Evolutionary conservation across 1,140 invertebrate genomes (phyloP).

Genomic region (Venturia canescens): DNA sequence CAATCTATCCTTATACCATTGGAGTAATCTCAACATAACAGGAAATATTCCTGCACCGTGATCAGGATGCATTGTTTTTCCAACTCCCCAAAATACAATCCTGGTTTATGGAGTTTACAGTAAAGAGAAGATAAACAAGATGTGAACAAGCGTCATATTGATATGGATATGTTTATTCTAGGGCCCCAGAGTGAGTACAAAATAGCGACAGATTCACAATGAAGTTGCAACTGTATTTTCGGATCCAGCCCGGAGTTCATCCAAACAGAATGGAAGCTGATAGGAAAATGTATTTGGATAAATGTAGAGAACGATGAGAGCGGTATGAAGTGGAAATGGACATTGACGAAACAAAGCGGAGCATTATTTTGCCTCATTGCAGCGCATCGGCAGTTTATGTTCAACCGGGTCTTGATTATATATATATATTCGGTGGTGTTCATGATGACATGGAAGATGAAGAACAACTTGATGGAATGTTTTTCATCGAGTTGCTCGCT

Average conservation of each 20-base stretch:
- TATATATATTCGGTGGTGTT: constrained; percentile 89
- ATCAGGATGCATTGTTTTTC: constrained; percentile 82
- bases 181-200: constrained; percentile 81
- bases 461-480: constrained; percentile 87
- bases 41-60: constrained; percentile 83
- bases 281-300: neutral
- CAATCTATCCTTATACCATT: constrained; percentile 87
- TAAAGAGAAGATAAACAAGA: constrained; percentile 88
- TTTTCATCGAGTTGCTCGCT: constrained; percentile 89
- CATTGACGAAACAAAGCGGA: constrained; percentile 83
- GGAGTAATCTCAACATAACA: constrained; percentile 85
- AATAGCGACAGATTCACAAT: neutral
- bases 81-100: constrained; percentile 76
- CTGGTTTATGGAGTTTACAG: constrained; percentile 93
- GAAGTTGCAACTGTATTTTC: neutral
- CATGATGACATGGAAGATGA: constrained; percentile 90
- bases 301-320: constrained; percentile 80
- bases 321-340: constrained; percentile 87
- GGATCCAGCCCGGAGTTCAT: too few relatives aligned
- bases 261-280: too few relatives aligned
- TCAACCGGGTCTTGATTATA: constrained; percentile 81
- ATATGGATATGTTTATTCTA: constrained; percentile 90
- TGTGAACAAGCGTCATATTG: constrained; percentile 87
- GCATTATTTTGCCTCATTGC: constrained; percentile 82
- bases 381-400: constrained; percentile 79